Evolutionary conservation across 1,140 invertebrate genomes (phyloP).

Genomic region (Neomicropteryx cornuta): DNA sequence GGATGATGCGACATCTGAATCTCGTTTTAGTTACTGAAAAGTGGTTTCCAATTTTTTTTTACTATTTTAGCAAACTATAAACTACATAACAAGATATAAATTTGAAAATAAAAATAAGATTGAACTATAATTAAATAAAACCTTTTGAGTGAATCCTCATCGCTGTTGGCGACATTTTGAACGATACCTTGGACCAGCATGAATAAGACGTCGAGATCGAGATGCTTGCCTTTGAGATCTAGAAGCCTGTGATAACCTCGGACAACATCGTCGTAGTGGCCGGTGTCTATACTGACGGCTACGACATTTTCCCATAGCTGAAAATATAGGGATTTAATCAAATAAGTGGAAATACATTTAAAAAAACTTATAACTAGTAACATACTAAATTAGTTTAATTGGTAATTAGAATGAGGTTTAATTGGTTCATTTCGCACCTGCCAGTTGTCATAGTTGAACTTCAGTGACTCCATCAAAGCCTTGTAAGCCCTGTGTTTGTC

Average conservation of each 20-base stretch:
- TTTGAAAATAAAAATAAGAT: no score
- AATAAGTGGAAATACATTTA: neutral
- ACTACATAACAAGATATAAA: no score
- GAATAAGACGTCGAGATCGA: slow-evolving; percentile 66
- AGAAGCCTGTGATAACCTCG: slow-evolving; percentile 71
- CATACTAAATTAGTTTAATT: neutral
- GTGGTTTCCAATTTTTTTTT: no score
- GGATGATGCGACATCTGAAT: no score
- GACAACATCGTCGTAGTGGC: slow-evolving; percentile 67
- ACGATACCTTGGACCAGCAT: slow-evolving; percentile 63
- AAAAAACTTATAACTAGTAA: neutral
- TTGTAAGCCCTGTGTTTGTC: slow-evolving; percentile 78
- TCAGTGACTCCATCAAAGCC: slow-evolving; percentile 77
- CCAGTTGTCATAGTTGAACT: slow-evolving; percentile 93
- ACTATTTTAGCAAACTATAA: no score
- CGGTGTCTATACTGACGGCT: slow-evolving; percentile 67
- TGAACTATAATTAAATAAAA: no score
- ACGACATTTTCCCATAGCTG: slow-evolving; percentile 90
- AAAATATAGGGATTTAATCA: slow-evolving; percentile 4
- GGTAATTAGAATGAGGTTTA: neutral
- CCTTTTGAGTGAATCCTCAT: slow-evolving; percentile 40
- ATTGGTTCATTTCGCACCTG: slow-evolving; percentile 36
- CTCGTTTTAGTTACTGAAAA: no score
- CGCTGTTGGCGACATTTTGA: slow-evolving; percentile 47
- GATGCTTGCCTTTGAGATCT: slow-evolving; percentile 72